Conservation (phyloP, 2,797 vertebrate genomes). For the Zenarchopterus dispar region DNA sequence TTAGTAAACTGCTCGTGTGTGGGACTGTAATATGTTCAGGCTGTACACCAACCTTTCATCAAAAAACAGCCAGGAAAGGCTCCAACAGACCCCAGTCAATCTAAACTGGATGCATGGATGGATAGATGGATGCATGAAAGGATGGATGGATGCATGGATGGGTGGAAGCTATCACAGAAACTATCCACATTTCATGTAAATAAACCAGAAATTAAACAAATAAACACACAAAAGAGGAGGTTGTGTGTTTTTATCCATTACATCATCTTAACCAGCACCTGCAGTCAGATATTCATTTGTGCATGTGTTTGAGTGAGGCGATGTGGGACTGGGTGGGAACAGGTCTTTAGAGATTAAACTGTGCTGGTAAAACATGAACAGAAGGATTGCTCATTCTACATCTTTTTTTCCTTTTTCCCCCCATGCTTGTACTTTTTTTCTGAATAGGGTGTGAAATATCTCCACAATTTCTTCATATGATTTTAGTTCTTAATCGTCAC, state of each 20-base stretch:
- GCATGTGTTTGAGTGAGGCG: conserved; percentile 48
- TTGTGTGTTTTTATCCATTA: conserved; percentile 66
- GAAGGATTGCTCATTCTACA: conserved; percentile 43
- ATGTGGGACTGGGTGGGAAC: conserved; percentile 47
- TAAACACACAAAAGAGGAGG: not conserved
- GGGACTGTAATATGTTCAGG: too few relatives aligned
- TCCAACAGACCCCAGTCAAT: too few relatives aligned
- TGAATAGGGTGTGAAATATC: conserved; percentile 30
- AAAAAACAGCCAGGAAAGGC: too few relatives aligned
- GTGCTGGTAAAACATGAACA: conserved; percentile 53
- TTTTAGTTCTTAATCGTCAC: conserved; percentile 30
- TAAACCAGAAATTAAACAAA: too few relatives aligned
- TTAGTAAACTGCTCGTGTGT: too few relatives aligned
- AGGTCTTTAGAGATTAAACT: conserved; percentile 51
- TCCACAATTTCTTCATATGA: conserved; percentile 31
- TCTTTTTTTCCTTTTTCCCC: conserved; percentile 56
- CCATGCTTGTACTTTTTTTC: conserved; percentile 38
- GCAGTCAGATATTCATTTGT: conserved; percentile 43
- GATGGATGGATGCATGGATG: too few relatives aligned
- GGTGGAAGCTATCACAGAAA: too few relatives aligned
- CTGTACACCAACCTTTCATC: too few relatives aligned
- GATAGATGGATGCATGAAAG: too few relatives aligned
- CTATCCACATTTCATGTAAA: too few relatives aligned
- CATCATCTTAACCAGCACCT: conserved; percentile 54
- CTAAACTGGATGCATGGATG: too few relatives aligned